Conservation (phyloP, 2,797 vertebrate genomes). For the Darevskia mixta region DNA sequence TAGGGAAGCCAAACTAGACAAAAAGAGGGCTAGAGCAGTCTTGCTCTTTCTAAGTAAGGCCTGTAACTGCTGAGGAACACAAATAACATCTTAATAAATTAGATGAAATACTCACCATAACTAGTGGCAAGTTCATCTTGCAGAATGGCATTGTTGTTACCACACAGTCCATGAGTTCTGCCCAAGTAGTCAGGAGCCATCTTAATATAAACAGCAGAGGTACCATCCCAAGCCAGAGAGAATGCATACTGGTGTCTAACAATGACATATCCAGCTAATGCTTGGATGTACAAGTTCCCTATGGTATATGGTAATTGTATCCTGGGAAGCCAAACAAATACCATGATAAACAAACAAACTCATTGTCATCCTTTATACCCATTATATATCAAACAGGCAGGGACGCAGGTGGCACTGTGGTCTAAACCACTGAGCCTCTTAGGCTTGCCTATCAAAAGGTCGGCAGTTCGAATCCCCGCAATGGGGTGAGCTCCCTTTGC, state of each 20-base stretch:
- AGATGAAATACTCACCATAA: constrained; percentile 82
- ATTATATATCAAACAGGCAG: background rate
- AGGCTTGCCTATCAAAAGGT: too few species aligned
- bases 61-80: background rate
- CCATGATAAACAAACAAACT: background rate
- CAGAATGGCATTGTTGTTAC: constrained; percentile 93
- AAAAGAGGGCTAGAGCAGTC: too few species aligned
- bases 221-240: constrained; percentile 93
- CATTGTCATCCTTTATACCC: background rate
- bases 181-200: constrained; percentile 93
- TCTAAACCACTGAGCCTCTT: too few species aligned
- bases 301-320: constrained; percentile 84
- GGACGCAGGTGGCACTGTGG: too few species aligned
- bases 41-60: too few species aligned
- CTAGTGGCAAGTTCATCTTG: constrained; percentile 95
- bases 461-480: too few species aligned
- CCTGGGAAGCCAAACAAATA: constrained; percentile 71
- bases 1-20: too few species aligned
- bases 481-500: too few species aligned
- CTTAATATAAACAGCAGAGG: constrained; percentile 91
- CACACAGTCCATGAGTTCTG: constrained; percentile 91
- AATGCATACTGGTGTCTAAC: constrained; percentile 88
- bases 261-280: constrained; percentile 90
- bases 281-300: constrained; percentile 88
- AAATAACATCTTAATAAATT: background rate